Base-by-base conservation (phyloP, 2,888 invertebrate genomes). In the Machimus rusticus region DNA sequence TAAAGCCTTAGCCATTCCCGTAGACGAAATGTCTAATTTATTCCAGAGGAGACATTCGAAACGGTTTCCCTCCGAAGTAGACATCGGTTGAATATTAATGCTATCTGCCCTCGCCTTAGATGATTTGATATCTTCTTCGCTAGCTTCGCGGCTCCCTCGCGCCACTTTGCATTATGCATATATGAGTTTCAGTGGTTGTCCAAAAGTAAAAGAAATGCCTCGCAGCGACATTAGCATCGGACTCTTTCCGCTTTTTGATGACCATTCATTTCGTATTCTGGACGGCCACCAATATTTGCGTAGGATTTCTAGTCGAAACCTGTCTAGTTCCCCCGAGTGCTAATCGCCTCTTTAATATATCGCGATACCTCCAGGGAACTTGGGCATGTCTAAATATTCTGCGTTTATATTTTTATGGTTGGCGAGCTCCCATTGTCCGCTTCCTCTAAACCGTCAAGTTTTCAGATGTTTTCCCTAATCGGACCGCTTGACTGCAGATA, bases 21-120 rank as follows among this genome's bases (percentile, higher is more conserved):
- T 66, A n/a, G 66, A 34, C 23, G 57, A 84, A 84, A 84, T 84
- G 74, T 84, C 84, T 84, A 84, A 84, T 84, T 84, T 84, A 84
- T 84, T 57, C 84, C 23, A 28, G 28, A 66, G 19, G 74, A 28
- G 84, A 66, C 66, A 84, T 46, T 84, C 74, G 74, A 66, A 84
- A 39, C 74, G 66, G 39, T 23, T 74, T 84, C 43, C 66, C 84
- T 84, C 84, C 39, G 57, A 84, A 84, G 66, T 84, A 74, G 84
- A 84, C 84, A 16, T 84, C 74, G 66, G 37, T 43, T 39, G 84
- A 84, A 84, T 84, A 84, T 84, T 84, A 84, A 84, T 39, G 57
- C 34, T 84, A 57, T 84, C 57, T 84, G 19, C 51, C 74, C 66
- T 66, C 39, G 34, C 84, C 74, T 19, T 43, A 66, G 74, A 84